These are phyloP conservation scores for Verasper variegatus DNA, from an alignment of 2,113 vertebrate species.

Conservation along the genomic window DNA sequence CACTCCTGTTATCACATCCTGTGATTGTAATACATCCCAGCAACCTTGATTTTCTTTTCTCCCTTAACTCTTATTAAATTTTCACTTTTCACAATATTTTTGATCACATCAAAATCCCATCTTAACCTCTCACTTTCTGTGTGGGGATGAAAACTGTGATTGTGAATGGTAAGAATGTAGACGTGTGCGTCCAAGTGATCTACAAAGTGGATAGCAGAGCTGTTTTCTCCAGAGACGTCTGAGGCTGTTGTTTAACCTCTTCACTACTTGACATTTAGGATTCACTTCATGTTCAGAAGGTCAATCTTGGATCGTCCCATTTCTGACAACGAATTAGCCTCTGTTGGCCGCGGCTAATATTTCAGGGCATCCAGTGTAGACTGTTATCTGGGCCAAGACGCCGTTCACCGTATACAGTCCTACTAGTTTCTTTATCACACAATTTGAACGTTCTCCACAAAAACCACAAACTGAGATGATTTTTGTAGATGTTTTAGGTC, in stretches of 20 bases:
- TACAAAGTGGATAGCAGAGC: constrained; percentile 24
- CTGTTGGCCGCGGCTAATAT: neutral
- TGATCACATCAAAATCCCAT: constrained; percentile 55
- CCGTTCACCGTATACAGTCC: too few relatives aligned
- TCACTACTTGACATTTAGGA: neutral
- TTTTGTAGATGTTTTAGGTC: too few relatives aligned
- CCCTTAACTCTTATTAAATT: constrained; percentile 27
- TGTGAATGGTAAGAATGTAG: constrained; percentile 54
- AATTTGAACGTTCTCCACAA: too few relatives aligned
- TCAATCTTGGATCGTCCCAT: neutral
- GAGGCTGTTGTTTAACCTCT: constrained; percentile 9
- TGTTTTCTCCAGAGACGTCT: neutral
- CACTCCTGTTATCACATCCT: neutral
- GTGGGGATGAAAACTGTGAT: constrained; percentile 47
- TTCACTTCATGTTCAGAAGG: neutral
- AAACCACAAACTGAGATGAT: too few relatives aligned
- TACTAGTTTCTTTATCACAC: too few relatives aligned
- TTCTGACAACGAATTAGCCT: too few relatives aligned
- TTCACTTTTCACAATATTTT: neutral
- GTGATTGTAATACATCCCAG: constrained; percentile 9
- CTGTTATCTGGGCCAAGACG: too few relatives aligned
- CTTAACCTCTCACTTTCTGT: constrained; percentile 54
- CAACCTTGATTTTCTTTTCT: constrained; percentile 1
- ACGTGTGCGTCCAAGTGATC: constrained; percentile 10
- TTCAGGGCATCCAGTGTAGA: neutral